Evolutionary conservation across 2,888 invertebrate species (phyloP).

Genomic region (Gastrophysa polygoni): DNA sequence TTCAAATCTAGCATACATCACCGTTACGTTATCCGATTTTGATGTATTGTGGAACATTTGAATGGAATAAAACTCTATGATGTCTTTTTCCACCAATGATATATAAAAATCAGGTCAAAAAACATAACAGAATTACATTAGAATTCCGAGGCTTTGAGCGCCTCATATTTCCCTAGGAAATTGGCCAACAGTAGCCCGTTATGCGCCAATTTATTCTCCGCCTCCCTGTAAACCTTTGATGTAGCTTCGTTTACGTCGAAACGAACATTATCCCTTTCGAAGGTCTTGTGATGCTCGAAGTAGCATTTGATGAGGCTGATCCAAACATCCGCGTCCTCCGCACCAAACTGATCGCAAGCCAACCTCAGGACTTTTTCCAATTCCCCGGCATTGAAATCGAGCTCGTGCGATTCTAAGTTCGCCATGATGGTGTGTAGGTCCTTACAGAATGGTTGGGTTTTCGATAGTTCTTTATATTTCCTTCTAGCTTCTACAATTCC

Average conservation of each 20-base stretch:
- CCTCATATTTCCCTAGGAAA: conserved; percentile 34
- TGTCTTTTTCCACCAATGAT: no score
- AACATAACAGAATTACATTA: not conserved
- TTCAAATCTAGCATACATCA: no score
- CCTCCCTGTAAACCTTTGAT: conserved; percentile 27
- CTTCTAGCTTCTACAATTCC: conserved; percentile 62
- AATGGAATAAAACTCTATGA: no score
- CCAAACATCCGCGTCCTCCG: conserved; percentile 71
- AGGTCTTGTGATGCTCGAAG: conserved; percentile 62
- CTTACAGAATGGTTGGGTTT: conserved; percentile 46
- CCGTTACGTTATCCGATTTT: no score
- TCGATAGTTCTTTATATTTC: conserved; percentile 65
- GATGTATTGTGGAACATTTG: no score
- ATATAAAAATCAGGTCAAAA: no score
- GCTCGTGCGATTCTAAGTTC: conserved; percentile 60
- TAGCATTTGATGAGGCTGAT: conserved; percentile 66
- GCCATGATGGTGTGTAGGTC: conserved; percentile 55
- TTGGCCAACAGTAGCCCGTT: conserved; percentile 33
- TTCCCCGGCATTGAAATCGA: conserved; percentile 60
- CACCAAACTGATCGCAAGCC: conserved; percentile 71
- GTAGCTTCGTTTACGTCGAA: conserved; percentile 55
- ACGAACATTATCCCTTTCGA: conserved; percentile 64
- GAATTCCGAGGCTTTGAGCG: not conserved
- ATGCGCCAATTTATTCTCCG: conserved; percentile 24
- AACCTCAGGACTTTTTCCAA: conserved; percentile 68